A percentile compares a stretch with the other conserved stretches of the same genome.
These are phyloP conservation scores for Microcebus jonahi DNA, from an alignment of 2,113 vertebrate species.

Conservation along the genomic window DNA sequence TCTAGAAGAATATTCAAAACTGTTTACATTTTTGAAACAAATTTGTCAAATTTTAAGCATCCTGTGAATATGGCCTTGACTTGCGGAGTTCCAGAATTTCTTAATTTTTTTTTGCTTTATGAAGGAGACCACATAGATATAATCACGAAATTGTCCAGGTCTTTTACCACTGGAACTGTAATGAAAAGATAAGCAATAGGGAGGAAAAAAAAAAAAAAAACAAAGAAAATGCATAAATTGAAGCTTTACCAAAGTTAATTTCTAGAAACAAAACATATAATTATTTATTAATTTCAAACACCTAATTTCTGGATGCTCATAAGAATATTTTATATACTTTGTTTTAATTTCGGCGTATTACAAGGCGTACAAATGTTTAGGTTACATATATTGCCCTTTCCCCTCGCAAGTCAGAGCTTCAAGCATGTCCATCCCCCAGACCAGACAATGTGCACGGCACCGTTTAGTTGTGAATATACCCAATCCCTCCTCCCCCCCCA, in stretches of 20 bases:
- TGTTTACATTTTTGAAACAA: slow-evolving; percentile 36
- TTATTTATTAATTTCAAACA: slow-evolving; percentile 28
- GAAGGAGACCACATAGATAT: not conserved
- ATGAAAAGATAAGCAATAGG: not conserved
- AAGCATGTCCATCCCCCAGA: too few relatives aligned
- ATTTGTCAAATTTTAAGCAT: slow-evolving; percentile 41
- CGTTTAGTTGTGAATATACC: too few relatives aligned
- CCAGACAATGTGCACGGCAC: too few relatives aligned
- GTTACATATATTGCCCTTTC: too few relatives aligned
- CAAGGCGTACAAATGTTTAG: too few relatives aligned
- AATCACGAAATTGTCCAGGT: not conserved
- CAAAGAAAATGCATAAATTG: not conserved
- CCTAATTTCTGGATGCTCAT: not conserved
- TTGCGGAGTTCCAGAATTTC: not conserved
- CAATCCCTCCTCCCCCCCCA: too few relatives aligned
- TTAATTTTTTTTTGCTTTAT: not conserved
- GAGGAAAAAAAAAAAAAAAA: not conserved
- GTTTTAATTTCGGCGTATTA: too few relatives aligned
- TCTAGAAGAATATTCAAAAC: slow-evolving; percentile 24
- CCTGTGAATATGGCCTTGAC: not conserved
- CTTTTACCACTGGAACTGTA: not conserved
- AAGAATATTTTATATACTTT: not conserved
- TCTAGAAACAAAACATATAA: not conserved
- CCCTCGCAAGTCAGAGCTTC: too few relatives aligned
- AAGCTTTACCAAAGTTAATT: not conserved